Evolutionary conservation across 2,113 vertebrate species (phyloP).

Genomic region (Daphoenositta chrysoptera): DNA sequence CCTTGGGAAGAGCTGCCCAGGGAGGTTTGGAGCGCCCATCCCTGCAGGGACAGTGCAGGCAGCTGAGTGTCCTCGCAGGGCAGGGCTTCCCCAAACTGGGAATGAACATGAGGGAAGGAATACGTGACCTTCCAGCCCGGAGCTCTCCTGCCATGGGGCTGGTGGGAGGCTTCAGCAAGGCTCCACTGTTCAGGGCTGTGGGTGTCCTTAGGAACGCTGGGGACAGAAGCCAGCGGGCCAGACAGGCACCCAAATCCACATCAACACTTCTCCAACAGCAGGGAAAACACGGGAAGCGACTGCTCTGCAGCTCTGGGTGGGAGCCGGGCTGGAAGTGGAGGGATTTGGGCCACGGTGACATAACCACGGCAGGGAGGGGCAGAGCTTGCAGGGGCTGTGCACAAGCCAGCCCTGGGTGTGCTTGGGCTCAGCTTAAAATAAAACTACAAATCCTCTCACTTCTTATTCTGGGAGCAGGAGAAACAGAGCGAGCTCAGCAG

Average conservation of each 20-base stretch:
- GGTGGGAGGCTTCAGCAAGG: constrained; percentile 54
- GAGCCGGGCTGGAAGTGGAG: background rate
- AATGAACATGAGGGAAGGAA: background rate
- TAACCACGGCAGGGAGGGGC: background rate
- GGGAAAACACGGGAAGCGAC: background rate
- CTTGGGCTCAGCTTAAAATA: background rate
- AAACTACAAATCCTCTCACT: background rate
- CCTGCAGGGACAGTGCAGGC: background rate
- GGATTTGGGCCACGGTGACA: background rate
- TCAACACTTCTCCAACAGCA: background rate
- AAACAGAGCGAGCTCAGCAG: background rate
- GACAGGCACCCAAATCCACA: constrained; percentile 23
- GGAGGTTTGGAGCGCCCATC: background rate
- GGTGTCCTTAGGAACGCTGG: constrained; percentile 48
- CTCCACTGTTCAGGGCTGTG: constrained; percentile 24
- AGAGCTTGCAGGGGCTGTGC: background rate
- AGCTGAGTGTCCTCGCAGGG: background rate
- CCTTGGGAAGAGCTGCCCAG: background rate
- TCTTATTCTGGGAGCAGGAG: background rate
- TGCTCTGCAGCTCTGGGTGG: background rate
- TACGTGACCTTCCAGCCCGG: constrained; percentile 51
- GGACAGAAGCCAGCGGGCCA: constrained; percentile 29
- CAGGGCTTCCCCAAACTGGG: background rate
- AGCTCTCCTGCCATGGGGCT: background rate
- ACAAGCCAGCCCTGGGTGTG: background rate